Base-by-base conservation (phyloP, 2,113 vertebrate genomes). In the Lophotis ruficrista region DNA sequence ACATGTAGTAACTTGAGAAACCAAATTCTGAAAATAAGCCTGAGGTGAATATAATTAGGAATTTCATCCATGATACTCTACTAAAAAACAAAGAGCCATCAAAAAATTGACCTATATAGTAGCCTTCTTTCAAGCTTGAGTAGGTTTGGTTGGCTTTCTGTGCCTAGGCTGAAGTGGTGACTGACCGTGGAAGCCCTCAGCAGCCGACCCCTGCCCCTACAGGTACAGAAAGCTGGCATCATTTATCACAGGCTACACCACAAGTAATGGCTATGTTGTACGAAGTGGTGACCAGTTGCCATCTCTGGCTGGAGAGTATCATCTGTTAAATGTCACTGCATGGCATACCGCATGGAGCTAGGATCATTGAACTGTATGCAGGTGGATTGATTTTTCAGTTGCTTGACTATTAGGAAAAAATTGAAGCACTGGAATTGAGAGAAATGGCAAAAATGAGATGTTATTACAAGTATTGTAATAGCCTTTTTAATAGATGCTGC, bases 271-370 rank as follows among this genome's bases (percentile, higher is more conserved):
- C 15, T 73, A 2, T 48, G 3, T 43, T 81, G 30, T 53, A 65
- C 1, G 2, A 8, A 50, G 11, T 9, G 28, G 43, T 88, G 53
- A 50, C 37, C 41, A 3, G 1, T 50, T 79, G n/a, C 11, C 23
- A 58, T 28, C n/a, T 90, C 48, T 93, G 15, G 4, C 61, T 90
- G 43, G 51, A 54, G 56, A n/a, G 20, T 45, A 1, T n/a, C 6
- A 68, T 37, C 89, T 65, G 37, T 76, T 65, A 31, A 83, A 37
- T 31, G 17, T 33, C 30, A 50, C 43, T 64, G 62, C 0, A 0
- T 48, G 50, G 25, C 22, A 20, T 7, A 3, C 22, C 0, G 3
- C 4, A 0, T 0, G 0, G 38, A 31, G 22, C 33, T 64, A 4
- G 0, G 2, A 25, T 35, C 68, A 41, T 70, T 53, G 14, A 50